Percentiles rank a stretch among this genome's conserved stretches.
phyloP scores from a whole-genome alignment of 2,797 vertebrate genomes.

The Cynodonichthys magdalenae region DNA sequence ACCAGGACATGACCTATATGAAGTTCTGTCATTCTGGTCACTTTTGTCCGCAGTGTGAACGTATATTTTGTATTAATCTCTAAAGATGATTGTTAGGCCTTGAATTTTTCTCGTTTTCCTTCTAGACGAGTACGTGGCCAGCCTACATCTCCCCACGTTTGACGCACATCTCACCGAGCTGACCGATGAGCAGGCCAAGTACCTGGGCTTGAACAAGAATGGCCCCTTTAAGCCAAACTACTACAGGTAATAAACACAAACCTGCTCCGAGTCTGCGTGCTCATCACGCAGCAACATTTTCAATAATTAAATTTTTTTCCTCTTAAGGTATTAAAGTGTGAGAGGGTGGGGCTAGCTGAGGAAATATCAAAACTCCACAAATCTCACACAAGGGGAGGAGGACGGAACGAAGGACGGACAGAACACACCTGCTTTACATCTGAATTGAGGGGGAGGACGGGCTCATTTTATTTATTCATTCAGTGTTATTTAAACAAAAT shows the following conservation, averaged over 20 bases:
- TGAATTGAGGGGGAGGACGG: conserved; percentile 72
- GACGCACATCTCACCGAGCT: conserved; percentile 97
- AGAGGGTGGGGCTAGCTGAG: conserved; percentile 37
- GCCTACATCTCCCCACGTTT: conserved; percentile 96
- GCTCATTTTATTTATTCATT: conserved; percentile 92
- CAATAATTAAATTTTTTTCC: background rate
- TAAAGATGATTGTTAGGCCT: no score
- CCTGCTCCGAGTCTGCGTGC: background rate
- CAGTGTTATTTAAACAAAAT: conserved; percentile 63
- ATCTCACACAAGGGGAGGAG: conserved; percentile 60
- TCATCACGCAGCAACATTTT: no score
- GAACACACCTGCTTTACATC: conserved; percentile 65
- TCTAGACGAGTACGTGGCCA: conserved; percentile 97
- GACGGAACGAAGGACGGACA: conserved; percentile 41
- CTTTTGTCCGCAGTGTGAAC: no score
- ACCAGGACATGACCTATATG: no score
- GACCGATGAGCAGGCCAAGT: conserved; percentile 95
- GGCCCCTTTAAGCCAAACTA: conserved; percentile 99
- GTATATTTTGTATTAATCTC: no score
- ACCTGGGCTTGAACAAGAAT: conserved; percentile 97
- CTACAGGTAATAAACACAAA: conserved; percentile 84
- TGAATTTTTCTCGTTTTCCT: background rate
- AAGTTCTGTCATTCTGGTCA: no score
- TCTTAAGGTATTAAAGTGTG: conserved; percentile 87
- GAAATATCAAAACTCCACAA: conserved; percentile 64